These are phyloP conservation scores for Pelmatolapia mariae DNA, from an alignment of 2,113 vertebrate genomes.

Conservation along the genomic window DNA sequence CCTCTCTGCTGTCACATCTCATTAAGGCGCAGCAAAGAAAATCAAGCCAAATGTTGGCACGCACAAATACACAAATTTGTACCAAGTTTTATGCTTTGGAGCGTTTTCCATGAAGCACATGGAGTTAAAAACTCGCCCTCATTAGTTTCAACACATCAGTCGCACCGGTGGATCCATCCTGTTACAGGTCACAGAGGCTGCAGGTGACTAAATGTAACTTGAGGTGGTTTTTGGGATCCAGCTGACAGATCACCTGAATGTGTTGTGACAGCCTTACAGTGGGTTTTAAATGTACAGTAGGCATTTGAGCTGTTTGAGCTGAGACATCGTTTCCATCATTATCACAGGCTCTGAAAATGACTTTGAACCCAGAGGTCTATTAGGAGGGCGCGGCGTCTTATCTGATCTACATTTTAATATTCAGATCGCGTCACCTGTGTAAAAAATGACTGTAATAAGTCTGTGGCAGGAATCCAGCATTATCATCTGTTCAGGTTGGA, in stretches of 20 bases:
- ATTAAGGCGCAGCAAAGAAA: background rate
- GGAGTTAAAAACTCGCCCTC: background rate
- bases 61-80: background rate
- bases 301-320: accelerated
- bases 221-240: background rate
- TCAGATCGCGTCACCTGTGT: background rate
- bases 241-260: background rate
- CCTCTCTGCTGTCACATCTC: background rate
- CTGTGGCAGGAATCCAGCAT: background rate
- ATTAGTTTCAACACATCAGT: background rate
- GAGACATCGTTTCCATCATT: background rate
- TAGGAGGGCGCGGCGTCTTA: background rate
- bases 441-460: background rate
- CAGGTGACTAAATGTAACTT: background rate
- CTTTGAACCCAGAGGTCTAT: background rate
- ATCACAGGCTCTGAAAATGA: background rate
- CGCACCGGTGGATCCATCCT: accelerated
- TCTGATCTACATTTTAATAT: background rate
- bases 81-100: background rate
- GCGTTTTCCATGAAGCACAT: background rate
- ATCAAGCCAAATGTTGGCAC: accelerated
- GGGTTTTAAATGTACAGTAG: background rate
- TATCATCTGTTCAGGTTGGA: background rate
- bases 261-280: background rate
- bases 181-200: background rate